These are phyloP conservation scores for Drosophila aldrichi DNA, from an alignment of 2,888 invertebrate genomes.

Conservation along the genomic window DNA sequence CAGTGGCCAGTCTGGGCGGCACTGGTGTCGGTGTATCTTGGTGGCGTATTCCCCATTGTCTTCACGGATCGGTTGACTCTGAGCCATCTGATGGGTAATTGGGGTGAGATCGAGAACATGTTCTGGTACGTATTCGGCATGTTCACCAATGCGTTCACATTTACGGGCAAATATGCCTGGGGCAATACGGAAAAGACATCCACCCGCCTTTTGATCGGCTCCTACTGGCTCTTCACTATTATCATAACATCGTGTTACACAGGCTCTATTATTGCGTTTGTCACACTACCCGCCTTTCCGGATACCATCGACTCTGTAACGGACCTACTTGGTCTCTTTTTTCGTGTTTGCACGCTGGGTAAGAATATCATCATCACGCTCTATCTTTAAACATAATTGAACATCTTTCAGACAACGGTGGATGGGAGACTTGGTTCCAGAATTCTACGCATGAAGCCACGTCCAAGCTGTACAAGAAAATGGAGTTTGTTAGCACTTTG, in stretches of 20 bases:
- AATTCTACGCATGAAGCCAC: constrained; percentile 89
- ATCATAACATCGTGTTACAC: constrained; percentile 94
- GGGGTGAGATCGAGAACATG: constrained; percentile 92
- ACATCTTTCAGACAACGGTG: constrained; percentile 88
- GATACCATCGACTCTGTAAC: constrained; percentile 89
- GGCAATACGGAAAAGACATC: constrained; percentile 89
- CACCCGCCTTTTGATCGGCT: constrained; percentile 90
- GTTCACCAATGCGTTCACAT: constrained; percentile 92
- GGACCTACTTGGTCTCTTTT: constrained; percentile 89
- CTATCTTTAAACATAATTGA: neutral
- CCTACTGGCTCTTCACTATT: constrained; percentile 94
- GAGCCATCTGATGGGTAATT: constrained; percentile 88
- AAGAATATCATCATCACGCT: constrained; percentile 34
- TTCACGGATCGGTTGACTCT: constrained; percentile 90
- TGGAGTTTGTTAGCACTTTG: constrained; percentile 89
- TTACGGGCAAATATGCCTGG: constrained; percentile 90
- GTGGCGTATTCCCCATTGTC: constrained; percentile 91
- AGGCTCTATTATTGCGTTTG: constrained; percentile 93
- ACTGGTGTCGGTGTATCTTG: constrained; percentile 89
- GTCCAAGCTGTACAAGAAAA: constrained; percentile 88
- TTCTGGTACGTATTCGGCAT: constrained; percentile 95
- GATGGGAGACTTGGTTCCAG: constrained; percentile 91
- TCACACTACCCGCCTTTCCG: constrained; percentile 91
- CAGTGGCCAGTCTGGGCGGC: constrained; percentile 93
- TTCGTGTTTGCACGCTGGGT: constrained; percentile 91